Evolutionary conservation across 2,113 vertebrate species (phyloP).

Genomic region (Aleadryas rufinucha): DNA sequence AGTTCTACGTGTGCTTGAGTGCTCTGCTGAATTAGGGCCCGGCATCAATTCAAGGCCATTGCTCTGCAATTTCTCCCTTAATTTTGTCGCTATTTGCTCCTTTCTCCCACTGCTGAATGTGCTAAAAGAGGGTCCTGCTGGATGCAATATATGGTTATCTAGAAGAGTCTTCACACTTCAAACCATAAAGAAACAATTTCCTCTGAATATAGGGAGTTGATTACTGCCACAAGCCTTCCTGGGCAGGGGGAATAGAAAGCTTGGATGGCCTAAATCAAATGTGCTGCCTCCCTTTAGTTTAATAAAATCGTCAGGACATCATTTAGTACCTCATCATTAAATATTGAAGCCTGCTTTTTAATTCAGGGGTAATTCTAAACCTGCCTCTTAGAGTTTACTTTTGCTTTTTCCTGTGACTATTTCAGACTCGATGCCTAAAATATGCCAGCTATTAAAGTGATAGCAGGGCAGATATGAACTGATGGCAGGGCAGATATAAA

Average conservation of each 20-base stretch:
- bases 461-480: not conserved
- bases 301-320: not conserved
- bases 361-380: not conserved
- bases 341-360: not conserved
- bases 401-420: accelerated
- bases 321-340: not conserved
- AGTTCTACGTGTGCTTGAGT: not conserved
- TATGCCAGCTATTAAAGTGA: not conserved
- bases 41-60: not conserved
- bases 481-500: not conserved
- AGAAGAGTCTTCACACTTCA: not conserved
- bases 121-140: not conserved
- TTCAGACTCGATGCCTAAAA: not conserved
- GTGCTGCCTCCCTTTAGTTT: not conserved
- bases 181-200: conserved; percentile 21
- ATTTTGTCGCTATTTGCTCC: not conserved
- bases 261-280: not conserved
- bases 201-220: not conserved
- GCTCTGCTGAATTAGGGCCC: not conserved
- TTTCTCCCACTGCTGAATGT: not conserved
- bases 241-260: not conserved
- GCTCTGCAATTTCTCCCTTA: conserved; percentile 24
- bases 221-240: not conserved
- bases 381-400: not conserved
- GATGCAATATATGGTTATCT: not conserved